phyloP scores from a whole-genome alignment of 2,888 invertebrate genomes.

The Cryptophagus acutangulus region DNA sequence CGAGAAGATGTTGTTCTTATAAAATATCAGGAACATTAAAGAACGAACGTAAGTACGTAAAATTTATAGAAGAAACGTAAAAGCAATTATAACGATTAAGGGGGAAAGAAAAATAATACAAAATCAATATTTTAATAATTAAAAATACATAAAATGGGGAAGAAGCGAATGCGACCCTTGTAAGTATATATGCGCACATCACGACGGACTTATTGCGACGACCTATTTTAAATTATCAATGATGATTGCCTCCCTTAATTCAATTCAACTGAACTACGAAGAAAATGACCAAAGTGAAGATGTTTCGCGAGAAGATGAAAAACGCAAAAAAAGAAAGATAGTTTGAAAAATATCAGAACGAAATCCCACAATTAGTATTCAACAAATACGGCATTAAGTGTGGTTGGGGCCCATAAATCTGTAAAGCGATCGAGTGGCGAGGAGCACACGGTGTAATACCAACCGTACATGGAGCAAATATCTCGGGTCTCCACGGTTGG shows the following conservation, averaged over 20 bases:
- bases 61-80: constrained; percentile 27
- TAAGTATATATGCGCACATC: constrained; percentile 24
- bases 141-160: constrained; percentile 41
- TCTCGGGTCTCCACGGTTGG: constrained; percentile 40
- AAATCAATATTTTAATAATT: constrained; percentile 42
- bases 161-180: constrained; percentile 26
- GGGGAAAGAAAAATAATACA: constrained; percentile 37
- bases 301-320: too few species aligned
- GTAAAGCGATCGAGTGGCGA: constrained; percentile 38
- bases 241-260: constrained; percentile 29
- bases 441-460: constrained; percentile 39
- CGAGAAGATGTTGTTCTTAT: too few species aligned
- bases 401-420: constrained; percentile 30
- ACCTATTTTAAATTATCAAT: constrained; percentile 33
- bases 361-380: constrained; percentile 38
- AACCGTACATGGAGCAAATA: constrained; percentile 39
- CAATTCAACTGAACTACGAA: too few species aligned
- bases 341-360: background rate
- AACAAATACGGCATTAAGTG: constrained; percentile 36
- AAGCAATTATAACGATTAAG: constrained; percentile 38
- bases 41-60: too few species aligned
- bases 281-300: too few species aligned
- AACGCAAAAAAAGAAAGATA: too few species aligned
- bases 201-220: too few species aligned
- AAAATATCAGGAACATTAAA: too few species aligned